Evolutionary conservation across 1,140 invertebrate genomes (phyloP), one percentile per base, ranked within the genome.

Genomic region (Vanessa tameamea): DNA sequence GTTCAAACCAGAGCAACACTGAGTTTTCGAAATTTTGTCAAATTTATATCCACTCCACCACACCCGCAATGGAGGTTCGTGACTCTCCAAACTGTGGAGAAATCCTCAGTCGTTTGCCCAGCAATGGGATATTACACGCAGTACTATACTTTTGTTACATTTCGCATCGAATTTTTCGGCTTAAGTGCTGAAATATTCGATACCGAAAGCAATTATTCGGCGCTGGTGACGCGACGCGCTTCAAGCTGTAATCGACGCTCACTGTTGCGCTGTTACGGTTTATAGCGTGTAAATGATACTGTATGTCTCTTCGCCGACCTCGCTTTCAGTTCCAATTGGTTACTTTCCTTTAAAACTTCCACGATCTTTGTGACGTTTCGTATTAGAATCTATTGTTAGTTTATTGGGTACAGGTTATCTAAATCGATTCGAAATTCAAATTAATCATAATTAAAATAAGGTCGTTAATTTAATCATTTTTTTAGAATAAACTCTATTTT

Each of bases 161-260:
- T 65, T 67, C 65, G 63, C 43, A 23, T 11, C 64, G 50, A 55
- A 69, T 64, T 53, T 66, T 57, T 67, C 53, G 47, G 73, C 43
- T 59, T 67, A 47, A 26, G 15, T 20, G 64, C 57, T 59, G 66
- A 70, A 70, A 70, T 61, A 75, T 48, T 69, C 48, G 66, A 55
- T 50, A 67, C 31, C 57, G 74, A 71, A 74, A 71, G 69, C 77
- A 78, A 78, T 78, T 78, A 78, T 47, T 72, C 66, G 71, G 73
- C 48, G 64, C 67, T 69, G 70, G 67, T 64, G 68, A 66, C 64
- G 76, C 69, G 68, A 66, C 64, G 76, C 69, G 70, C 31, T 47
- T 23, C 64, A 43, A 67, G 1, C 69, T 59, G 69, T 75, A 74
- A 77, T 73, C 70, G 75, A 76, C 64, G 70, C 66, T 16, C 71